A percentile compares a stretch with the other conserved stretches of the same genome.
Evolutionary conservation across 2,797 vertebrate genomes (phyloP).

Genomic region (Myotis findleyi): DNA sequence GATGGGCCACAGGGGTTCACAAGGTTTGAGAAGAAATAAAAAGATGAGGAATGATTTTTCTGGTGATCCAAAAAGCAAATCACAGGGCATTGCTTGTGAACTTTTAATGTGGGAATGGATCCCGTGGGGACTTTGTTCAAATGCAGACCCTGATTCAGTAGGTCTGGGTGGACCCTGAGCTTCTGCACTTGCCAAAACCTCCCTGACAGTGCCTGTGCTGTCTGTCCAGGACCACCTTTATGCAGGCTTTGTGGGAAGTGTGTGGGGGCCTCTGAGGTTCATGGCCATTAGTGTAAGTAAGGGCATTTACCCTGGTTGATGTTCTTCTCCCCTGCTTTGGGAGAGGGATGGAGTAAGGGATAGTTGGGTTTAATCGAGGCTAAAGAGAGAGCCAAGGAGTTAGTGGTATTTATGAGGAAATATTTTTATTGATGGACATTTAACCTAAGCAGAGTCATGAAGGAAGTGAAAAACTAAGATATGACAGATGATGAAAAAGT

Average conservation of each 20-base stretch:
- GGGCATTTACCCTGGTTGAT: neutral
- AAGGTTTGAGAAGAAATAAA: neutral
- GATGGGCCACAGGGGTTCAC: neutral
- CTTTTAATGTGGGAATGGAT: neutral
- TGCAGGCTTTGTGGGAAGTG: neutral
- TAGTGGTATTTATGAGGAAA: neutral
- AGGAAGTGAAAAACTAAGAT: neutral
- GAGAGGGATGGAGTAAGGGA: neutral
- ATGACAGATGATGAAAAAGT: neutral
- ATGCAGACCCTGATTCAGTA: neutral
- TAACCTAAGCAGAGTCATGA: neutral
- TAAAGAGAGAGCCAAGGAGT: neutral
- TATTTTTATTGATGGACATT: neutral
- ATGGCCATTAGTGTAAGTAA: neutral
- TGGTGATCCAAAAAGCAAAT: neutral
- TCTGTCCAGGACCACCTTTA: neutral
- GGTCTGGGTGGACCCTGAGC: neutral
- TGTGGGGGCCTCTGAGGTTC: neutral
- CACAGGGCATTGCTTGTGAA: neutral
- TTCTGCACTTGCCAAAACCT: neutral
- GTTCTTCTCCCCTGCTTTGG: neutral
- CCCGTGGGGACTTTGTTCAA: neutral
- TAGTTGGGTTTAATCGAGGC: neutral
- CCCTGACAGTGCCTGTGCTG: neutral
- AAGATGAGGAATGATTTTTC: neutral